Conservation (phyloP, 35 echinoderm and acorn worm genomes). For the Amphiura filiformis region DNA sequence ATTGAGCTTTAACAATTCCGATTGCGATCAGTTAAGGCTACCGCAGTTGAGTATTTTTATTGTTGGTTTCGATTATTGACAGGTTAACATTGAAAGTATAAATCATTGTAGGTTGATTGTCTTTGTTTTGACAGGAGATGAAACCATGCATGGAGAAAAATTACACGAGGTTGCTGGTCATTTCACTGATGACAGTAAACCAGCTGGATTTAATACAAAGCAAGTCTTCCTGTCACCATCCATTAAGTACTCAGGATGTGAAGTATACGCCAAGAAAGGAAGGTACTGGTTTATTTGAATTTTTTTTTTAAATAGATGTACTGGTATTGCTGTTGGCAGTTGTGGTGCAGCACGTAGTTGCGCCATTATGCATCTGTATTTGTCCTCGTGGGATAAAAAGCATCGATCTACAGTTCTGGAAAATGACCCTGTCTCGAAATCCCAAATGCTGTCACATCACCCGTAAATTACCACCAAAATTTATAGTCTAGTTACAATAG, state of each 20-base stretch:
- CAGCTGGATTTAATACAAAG: constrained; percentile 35
- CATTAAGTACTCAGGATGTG: constrained; percentile 77
- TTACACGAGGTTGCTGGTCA: constrained; percentile 3
- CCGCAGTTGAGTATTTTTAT: too few species aligned
- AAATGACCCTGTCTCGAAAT: too few species aligned
- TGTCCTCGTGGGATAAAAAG: too few species aligned
- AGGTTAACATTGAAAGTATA: background rate
- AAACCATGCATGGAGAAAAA: constrained; percentile 36
- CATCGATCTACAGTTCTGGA: too few species aligned
- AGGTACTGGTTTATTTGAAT: constrained; percentile 35
- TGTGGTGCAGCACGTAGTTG: background rate
- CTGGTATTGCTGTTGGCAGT: background rate
- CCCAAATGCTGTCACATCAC: too few species aligned
- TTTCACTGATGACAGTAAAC: constrained; percentile 21
- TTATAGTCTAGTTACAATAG: too few species aligned
- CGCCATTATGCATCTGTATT: too few species aligned
- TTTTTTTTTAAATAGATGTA: background rate
- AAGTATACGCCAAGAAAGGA: constrained; percentile 59
- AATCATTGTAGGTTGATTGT: background rate
- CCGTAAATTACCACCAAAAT: too few species aligned
- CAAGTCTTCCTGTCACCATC: constrained; percentile 80
- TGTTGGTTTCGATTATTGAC: background rate
- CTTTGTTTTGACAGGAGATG: constrained; percentile 39
- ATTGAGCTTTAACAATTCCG: too few species aligned
- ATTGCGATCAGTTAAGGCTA: too few species aligned